These are phyloP conservation scores for Stenichneumon culpator DNA, from an alignment of 2,888 invertebrate species.

Conservation along the genomic window DNA sequence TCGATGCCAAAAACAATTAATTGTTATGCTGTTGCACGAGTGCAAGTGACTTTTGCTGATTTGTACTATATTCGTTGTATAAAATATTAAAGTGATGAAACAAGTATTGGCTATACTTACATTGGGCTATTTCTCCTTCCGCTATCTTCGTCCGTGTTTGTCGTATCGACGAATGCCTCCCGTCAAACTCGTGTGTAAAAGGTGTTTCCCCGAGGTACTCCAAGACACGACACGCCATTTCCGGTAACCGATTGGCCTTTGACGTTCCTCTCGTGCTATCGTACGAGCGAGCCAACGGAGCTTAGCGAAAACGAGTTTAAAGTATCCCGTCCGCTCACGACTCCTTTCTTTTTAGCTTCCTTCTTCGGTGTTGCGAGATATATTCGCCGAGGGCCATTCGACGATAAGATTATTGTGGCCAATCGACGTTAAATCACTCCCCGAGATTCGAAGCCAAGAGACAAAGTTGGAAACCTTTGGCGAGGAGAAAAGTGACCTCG, in stretches of 20 bases:
- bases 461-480: slow-evolving; percentile 23
- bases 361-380: slow-evolving; percentile 10
- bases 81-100: not conserved
- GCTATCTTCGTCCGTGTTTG: slow-evolving; percentile 32
- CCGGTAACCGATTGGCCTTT: slow-evolving; percentile 63
- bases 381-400: slow-evolving; percentile 12
- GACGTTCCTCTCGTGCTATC: slow-evolving; percentile 34
- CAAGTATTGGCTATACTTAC: not conserved
- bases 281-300: slow-evolving; percentile 28
- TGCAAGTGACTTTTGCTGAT: not conserved
- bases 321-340: slow-evolving; percentile 1
- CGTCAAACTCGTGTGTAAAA: slow-evolving; percentile 27
- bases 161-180: slow-evolving; percentile 27
- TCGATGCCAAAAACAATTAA: not conserved
- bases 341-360: slow-evolving; percentile 34
- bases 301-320: slow-evolving; percentile 45
- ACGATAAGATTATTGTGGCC: slow-evolving; percentile 9
- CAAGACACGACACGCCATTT: slow-evolving; percentile 55
- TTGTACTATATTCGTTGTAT: not conserved
- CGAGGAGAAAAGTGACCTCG: not conserved
- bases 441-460: not conserved
- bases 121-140: slow-evolving; percentile 41
- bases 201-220: slow-evolving; percentile 1
- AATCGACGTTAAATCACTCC: slow-evolving; percentile 14
- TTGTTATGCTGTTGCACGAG: not conserved